Conservation (phyloP, 2,797 vertebrate genomes). For the Zalophus californianus region DNA sequence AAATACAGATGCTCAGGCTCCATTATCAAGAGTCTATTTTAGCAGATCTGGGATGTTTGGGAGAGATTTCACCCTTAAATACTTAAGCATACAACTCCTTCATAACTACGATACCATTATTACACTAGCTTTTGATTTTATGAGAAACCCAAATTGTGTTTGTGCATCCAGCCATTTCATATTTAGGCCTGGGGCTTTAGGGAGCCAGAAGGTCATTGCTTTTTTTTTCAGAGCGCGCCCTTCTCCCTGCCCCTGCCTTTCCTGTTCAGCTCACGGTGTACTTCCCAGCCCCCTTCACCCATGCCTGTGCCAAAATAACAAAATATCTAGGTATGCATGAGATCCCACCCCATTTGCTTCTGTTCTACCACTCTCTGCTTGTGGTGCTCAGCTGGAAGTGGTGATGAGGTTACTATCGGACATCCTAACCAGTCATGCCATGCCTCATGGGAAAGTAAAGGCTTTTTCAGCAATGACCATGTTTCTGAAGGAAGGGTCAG, state of each 20-base stretch:
- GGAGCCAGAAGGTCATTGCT: neutral
- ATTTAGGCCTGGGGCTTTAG: neutral
- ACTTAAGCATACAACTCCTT: neutral
- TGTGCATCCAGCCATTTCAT: neutral
- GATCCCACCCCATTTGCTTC: neutral
- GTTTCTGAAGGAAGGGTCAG: conserved; percentile 24
- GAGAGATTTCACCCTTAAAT: neutral
- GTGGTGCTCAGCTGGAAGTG: neutral
- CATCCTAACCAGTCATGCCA: neutral
- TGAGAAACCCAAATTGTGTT: neutral
- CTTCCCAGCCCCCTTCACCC: neutral
- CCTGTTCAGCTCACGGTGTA: neutral
- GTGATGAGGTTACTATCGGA: neutral
- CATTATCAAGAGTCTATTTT: neutral
- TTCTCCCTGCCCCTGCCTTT: neutral
- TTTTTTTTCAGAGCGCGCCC: neutral
- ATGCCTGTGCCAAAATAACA: neutral
- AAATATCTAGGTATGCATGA: neutral
- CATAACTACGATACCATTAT: neutral
- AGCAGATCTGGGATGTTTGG: neutral
- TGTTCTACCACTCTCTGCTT: neutral
- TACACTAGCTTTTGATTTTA: neutral
- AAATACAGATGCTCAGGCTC: neutral
- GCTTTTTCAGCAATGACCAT: neutral
- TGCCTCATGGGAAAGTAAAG: neutral